Evolutionary conservation across 2,797 vertebrate genomes (phyloP).

Genomic region (Sebastes jordani): DNA sequence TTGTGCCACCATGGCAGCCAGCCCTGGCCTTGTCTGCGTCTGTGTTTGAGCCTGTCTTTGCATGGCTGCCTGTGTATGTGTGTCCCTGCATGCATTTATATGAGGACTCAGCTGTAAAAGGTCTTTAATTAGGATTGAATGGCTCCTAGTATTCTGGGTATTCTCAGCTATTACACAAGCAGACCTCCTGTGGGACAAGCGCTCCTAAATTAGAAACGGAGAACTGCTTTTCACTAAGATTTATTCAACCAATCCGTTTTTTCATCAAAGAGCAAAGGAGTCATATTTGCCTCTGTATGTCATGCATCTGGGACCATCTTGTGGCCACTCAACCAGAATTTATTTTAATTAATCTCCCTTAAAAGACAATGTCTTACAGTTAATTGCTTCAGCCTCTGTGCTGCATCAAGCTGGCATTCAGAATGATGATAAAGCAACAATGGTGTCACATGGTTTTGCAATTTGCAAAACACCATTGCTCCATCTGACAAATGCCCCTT

Average conservation of each 20-base stretch:
- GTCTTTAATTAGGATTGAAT: slow-evolving; percentile 72
- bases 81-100: slow-evolving; percentile 23
- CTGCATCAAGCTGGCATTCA: slow-evolving; percentile 5
- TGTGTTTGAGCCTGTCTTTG: background rate
- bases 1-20: background rate
- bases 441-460: background rate
- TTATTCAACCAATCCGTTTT: slow-evolving; percentile 42
- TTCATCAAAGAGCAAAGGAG: slow-evolving; percentile 33
- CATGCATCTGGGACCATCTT: slow-evolving; percentile 17
- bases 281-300: background rate
- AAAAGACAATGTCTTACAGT: slow-evolving; percentile 9
- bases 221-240: slow-evolving; percentile 41
- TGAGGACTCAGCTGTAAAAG: slow-evolving; percentile 68
- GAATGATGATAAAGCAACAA: slow-evolving; percentile 35
- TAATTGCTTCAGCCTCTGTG: slow-evolving; percentile 13
- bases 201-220: slow-evolving; percentile 57
- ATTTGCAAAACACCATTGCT: slow-evolving; percentile 30
- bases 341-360: slow-evolving; percentile 30
- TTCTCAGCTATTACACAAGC: slow-evolving; percentile 56
- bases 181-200: slow-evolving; percentile 48
- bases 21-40: background rate
- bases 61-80: background rate
- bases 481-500: slow-evolving; percentile 52
- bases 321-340: slow-evolving; percentile 3
- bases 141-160: slow-evolving; percentile 48